Conservation (phyloP, 2,888 invertebrate species). For the Monochamus alternatus region DNA sequence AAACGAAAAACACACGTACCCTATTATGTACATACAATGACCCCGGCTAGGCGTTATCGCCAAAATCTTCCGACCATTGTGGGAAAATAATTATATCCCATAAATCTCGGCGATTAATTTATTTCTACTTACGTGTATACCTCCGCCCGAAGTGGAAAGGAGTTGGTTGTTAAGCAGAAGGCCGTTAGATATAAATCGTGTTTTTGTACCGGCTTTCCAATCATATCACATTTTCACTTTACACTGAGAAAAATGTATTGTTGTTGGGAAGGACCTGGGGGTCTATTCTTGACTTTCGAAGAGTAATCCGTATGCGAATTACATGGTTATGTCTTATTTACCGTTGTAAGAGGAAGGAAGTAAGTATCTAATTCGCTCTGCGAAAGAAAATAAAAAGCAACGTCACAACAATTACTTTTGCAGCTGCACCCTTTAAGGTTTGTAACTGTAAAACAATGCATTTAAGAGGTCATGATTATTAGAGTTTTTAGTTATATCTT, state of each 20-base stretch:
- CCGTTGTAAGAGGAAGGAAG: too few relatives aligned
- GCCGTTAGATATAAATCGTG: conserved; percentile 36
- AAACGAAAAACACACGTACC: background rate
- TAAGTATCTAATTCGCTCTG: too few relatives aligned
- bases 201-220: conserved; percentile 42
- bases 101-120: conserved; percentile 53
- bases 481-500: too few relatives aligned
- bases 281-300: too few relatives aligned
- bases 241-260: background rate
- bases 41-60: conserved; percentile 17
- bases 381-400: too few relatives aligned
- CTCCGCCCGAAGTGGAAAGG: conserved; percentile 39
- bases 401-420: too few relatives aligned
- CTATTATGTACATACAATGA: conserved; percentile 4
- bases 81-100: conserved; percentile 52
- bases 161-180: conserved; percentile 38
- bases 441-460: too few relatives aligned
- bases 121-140: conserved; percentile 47
- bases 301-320: too few relatives aligned
- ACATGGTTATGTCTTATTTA: too few relatives aligned
- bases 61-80: conserved; percentile 26
- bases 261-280: too few relatives aligned
- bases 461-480: too few relatives aligned
- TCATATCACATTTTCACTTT: conserved; percentile 32
- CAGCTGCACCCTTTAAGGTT: too few relatives aligned